Evolutionary conservation across 2,797 vertebrate genomes (phyloP).

Genomic region (Alosa sapidissima): DNA sequence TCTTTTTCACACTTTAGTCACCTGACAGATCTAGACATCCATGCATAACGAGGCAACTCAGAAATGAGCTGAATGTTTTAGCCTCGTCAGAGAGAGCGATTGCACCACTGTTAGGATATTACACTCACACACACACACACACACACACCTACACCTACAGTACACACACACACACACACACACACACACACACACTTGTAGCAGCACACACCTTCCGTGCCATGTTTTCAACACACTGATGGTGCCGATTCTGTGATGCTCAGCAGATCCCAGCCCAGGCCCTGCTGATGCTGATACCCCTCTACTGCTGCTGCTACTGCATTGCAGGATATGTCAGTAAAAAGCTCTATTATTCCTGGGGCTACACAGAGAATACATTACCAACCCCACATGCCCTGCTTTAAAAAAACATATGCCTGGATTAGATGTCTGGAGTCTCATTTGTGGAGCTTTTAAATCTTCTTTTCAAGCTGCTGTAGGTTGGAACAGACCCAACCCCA

Average conservation of each 20-base stretch:
- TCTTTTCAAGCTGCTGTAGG: not conserved
- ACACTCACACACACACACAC: not conserved
- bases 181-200: not conserved
- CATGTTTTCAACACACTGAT: not conserved
- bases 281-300: not conserved
- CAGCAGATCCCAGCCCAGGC: not conserved
- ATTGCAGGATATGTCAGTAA: not conserved
- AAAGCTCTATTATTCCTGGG: not conserved
- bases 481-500: not conserved
- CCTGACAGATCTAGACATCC: not conserved
- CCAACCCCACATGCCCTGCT: not conserved
- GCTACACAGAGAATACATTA: constrained; percentile 19
- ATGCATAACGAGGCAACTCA: not conserved
- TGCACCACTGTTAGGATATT: not conserved
- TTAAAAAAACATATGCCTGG: not conserved
- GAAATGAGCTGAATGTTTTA: not conserved
- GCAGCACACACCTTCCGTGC: too few species aligned
- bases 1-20: not conserved
- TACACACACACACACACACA: constrained; percentile 20
- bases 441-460: not conserved
- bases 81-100: not conserved
- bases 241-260: not conserved
- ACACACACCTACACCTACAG: constrained; percentile 7
- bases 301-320: not conserved
- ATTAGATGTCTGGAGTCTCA: constrained; percentile 2